Evolutionary conservation across 1,140 invertebrate genomes (phyloP), one percentile per base, ranked within the genome.

Genomic region (Calosoma granatense): DNA sequence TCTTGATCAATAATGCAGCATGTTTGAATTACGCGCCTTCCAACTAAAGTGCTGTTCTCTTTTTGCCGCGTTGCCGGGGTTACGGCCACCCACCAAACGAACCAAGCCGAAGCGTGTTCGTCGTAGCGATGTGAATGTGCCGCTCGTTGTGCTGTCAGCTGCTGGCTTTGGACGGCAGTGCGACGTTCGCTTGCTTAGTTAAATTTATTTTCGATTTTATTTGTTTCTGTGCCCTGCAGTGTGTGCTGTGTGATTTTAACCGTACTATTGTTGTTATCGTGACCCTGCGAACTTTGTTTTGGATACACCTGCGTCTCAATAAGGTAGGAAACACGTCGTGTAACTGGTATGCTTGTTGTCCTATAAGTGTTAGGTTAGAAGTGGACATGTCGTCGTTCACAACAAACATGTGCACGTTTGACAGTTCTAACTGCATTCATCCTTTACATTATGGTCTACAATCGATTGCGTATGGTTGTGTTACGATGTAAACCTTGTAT

Each of bases 171-270:
- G 67, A 65, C 56, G 63, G 64, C 61, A 60, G 65, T 58, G 64
- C 62, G 64, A 64, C 64, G 67, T 53, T 60, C 60, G 65, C 66
- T 66, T 67, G 67, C 67, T 68, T 68, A 66, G 65, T 67, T 65
- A 61, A 65, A 59, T 68, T 68, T 67, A 68, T 64, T 68, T 68
- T 63, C 65, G 57, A 61, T 65, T 68, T 68, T 65, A 66, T 68
- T 69, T 67, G 64, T 69, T 69, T 68, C 65, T 65, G 66, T 66
- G 64, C 63, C 60, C 60, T 65, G 67, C 66, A 63, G 57, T 61
- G 65, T 66, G 67, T 65, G 63, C 60, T 63, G 65, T 64, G 65
- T 60, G 57, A 60, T 36, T 36, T 36, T 36, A 9, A 36, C 6
- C 26, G 26, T 36, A 36, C 6, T 36, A 9, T 6, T 36, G n/a